phyloP scores from a whole-genome alignment of 2,797 vertebrate species.

The Leptodactylus fallax region DNA sequence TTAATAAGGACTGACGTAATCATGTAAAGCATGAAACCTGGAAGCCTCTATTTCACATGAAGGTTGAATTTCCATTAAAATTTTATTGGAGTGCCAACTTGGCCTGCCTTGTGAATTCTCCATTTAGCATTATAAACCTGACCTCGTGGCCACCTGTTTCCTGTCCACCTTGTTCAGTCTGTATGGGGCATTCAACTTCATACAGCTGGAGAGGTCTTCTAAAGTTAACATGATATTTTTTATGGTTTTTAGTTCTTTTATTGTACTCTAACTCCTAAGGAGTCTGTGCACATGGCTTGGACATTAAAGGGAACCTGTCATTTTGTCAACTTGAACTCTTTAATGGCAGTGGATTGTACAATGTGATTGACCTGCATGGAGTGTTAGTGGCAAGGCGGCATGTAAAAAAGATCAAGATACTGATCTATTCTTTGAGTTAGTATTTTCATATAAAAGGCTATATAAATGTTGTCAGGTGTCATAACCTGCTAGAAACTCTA shows the following conservation, averaged over 20 bases:
- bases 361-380: too few species aligned
- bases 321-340: not conserved
- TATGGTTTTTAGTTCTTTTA: not conserved
- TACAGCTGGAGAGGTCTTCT: not conserved
- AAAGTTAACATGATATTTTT: not conserved
- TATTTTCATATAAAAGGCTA: too few species aligned
- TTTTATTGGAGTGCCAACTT: not conserved
- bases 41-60: not conserved
- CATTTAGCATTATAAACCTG: not conserved
- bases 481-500: too few species aligned
- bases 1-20: not conserved
- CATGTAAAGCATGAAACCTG: not conserved
- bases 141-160: constrained; percentile 11
- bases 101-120: not conserved
- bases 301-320: not conserved
- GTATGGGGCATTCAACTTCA: not conserved
- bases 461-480: too few species aligned
- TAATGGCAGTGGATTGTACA: too few species aligned
- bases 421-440: too few species aligned
- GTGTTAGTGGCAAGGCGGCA: too few species aligned
- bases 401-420: too few species aligned
- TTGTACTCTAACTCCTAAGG: not conserved
- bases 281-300: not conserved
- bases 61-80: constrained; percentile 12
- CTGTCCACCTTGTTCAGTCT: not conserved